A percentile compares a stretch with the other conserved stretches of the same genome.
Conservation (phyloP, 2,113 vertebrate genomes). For the Craseonycteris thonglongyai region DNA sequence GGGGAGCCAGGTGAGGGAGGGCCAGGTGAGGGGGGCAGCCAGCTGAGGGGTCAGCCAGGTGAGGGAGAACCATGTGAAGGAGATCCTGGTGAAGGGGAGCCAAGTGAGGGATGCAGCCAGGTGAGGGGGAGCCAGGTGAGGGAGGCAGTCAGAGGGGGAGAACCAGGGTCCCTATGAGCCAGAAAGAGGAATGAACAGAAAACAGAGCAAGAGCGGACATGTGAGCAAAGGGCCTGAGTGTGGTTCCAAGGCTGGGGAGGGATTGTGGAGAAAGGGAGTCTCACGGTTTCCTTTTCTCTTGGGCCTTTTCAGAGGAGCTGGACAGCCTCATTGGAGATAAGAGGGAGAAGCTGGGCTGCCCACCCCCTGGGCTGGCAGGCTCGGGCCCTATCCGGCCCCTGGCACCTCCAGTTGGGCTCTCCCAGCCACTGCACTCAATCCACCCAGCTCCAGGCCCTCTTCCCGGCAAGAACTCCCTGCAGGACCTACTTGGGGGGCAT, state of each 20-base stretch:
- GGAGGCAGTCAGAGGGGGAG: too few relatives aligned
- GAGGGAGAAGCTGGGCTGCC: constrained; percentile 82
- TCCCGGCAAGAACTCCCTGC: constrained; percentile 69
- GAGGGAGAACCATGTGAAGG: too few relatives aligned
- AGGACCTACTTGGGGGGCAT: constrained; percentile 72
- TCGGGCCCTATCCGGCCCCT: constrained; percentile 71
- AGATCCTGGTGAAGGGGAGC: too few relatives aligned
- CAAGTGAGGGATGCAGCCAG: too few relatives aligned
- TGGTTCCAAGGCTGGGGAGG: not conserved
- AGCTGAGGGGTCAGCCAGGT: too few relatives aligned
- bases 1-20: too few relatives aligned
- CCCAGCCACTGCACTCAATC: constrained; percentile 67
- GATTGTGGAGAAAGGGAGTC: not conserved
- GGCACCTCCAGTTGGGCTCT: constrained; percentile 69
- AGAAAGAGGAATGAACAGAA: too few relatives aligned
- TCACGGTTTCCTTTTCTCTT: not conserved
- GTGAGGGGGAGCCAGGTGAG: too few relatives aligned
- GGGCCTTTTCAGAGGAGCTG: constrained; percentile 86
- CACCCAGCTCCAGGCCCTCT: constrained; percentile 61
- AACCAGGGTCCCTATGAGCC: rapidly evolving
- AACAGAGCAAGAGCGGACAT: not conserved
- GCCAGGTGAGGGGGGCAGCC: too few relatives aligned
- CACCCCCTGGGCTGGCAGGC: constrained; percentile 58
- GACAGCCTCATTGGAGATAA: constrained; percentile 90
- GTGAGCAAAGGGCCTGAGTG: not conserved